Evolutionary conservation across 2,888 invertebrate genomes (phyloP).

Genomic region (Teinopalpus imperialis): DNA sequence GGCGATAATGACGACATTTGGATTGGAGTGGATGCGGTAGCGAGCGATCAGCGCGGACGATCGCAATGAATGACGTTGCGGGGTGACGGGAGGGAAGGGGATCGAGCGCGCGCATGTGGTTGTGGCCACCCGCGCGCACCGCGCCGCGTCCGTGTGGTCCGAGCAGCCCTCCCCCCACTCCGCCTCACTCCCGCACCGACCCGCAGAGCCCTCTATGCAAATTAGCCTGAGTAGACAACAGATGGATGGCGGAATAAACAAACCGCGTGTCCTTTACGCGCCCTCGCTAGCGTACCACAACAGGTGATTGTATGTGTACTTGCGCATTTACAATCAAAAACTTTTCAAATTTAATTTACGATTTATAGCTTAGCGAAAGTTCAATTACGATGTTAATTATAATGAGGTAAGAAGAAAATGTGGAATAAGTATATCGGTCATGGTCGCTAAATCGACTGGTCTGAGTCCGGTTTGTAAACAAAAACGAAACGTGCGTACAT

Average conservation of each 20-base stretch:
- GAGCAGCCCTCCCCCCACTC: constrained; percentile 43
- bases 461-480: constrained; percentile 44
- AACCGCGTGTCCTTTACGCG: constrained; percentile 73
- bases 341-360: too few species aligned
- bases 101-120: constrained; percentile 67
- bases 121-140: constrained; percentile 80
- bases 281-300: constrained; percentile 31
- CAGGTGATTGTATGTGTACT: too few species aligned
- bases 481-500: constrained; percentile 40
- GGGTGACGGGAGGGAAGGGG: constrained; percentile 42
- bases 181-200: constrained; percentile 38
- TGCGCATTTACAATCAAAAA: too few species aligned
- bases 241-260: constrained; percentile 80
- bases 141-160: constrained; percentile 82
- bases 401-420: too few species aligned
- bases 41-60: constrained; percentile 70
- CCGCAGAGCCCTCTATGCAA: constrained; percentile 73
- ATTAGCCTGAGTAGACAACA: constrained; percentile 81
- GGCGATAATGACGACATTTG: constrained; percentile 77
- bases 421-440: constrained; percentile 35
- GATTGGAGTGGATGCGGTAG: constrained; percentile 75
- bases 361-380: too few species aligned
- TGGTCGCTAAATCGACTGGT: constrained; percentile 45
- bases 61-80: constrained; percentile 79
- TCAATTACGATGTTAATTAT: too few species aligned